phyloP scores from a whole-genome alignment of 2,113 vertebrate species.

The Diglossa brunneiventris region DNA sequence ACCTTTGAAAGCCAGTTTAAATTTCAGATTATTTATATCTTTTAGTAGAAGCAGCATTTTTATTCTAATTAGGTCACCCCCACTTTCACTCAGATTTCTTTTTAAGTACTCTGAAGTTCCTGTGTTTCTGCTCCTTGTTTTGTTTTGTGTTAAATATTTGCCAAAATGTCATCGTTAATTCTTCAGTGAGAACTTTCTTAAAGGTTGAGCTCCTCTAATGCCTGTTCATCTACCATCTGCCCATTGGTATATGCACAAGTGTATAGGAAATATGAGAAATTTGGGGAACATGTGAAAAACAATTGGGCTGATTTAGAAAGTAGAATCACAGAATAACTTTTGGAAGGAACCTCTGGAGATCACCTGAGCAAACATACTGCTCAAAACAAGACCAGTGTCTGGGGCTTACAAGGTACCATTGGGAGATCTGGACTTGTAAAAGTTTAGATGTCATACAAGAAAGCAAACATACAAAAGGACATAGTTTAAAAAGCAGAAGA shows the following conservation, averaged over 20 bases:
- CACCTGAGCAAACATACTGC: not conserved
- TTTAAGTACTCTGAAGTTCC: not conserved
- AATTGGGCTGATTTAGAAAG: not conserved
- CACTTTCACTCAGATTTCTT: not conserved
- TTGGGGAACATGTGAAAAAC: not conserved
- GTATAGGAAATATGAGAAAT: not conserved
- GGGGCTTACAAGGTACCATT: not conserved
- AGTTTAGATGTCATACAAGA: not conserved
- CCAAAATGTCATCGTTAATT: not conserved
- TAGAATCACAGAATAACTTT: not conserved
- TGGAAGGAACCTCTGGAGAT: not conserved
- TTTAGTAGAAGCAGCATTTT: not conserved
- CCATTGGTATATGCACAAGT: fast-evolving
- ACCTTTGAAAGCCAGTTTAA: not conserved
- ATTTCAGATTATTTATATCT: slow-evolving; percentile 7
- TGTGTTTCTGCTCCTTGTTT: not conserved
- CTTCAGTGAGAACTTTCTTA: not conserved
- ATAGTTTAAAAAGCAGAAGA: not conserved
- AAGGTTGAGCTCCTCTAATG: not conserved
- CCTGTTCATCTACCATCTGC: not conserved
- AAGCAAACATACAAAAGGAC: not conserved
- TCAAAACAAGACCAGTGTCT: not conserved
- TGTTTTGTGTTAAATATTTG: not conserved
- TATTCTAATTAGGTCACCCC: not conserved
- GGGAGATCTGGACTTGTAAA: not conserved